Base-by-base conservation (phyloP, 2,797 vertebrate species). In the Triplophysa bombifrons region DNA sequence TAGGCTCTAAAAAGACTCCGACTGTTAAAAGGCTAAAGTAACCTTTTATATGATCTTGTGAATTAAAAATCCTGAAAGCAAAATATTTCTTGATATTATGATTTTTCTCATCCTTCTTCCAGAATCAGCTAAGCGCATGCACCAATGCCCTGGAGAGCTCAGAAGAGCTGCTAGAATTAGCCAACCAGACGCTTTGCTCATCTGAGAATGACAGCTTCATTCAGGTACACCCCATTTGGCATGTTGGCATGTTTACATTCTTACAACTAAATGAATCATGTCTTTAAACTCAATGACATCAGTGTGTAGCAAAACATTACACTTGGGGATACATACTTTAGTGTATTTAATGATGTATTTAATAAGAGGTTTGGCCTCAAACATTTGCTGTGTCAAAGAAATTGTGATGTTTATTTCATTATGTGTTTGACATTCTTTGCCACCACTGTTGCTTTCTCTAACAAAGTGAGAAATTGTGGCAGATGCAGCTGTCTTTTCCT, bases 121-220 rank as follows among this genome's bases (percentile, higher is more conserved):
- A 98, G 97, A 96, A 93, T 91, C 97, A 98, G 91, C 92, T 98
- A 87, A 91, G 92, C 0, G 93, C 96, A 0, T 95, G 97, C 38
- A 93, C 95, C 11, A 96, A 98, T 88, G 97, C 97, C 19, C 90
- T 98, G 91, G 97, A 99, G 93, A 97, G 95, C 84, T 98, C 97
- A 0, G 97, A 98, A 91, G 97, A 98, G 87, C 93, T 98, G 84
- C 91, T 98, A 88, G 97, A 99, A 76, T 88, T 92, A 0, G 97
- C 97, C 90, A 97, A 98, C 87, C 97, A 99, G 89, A 96, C 96
- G 0, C 92, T 99, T 20, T 95, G 94, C 87, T 94, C 93, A 1
- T 91, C 95, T 0, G 91, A 94, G 85, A 91, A 89, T 0, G 93
- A 94, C 0, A 92, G 93, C 48, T 98, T 99, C 86, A 87, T 84